Evolutionary conservation across 2,888 invertebrate genomes (phyloP).

Genomic region (Lordiphosa andalusiaca): DNA sequence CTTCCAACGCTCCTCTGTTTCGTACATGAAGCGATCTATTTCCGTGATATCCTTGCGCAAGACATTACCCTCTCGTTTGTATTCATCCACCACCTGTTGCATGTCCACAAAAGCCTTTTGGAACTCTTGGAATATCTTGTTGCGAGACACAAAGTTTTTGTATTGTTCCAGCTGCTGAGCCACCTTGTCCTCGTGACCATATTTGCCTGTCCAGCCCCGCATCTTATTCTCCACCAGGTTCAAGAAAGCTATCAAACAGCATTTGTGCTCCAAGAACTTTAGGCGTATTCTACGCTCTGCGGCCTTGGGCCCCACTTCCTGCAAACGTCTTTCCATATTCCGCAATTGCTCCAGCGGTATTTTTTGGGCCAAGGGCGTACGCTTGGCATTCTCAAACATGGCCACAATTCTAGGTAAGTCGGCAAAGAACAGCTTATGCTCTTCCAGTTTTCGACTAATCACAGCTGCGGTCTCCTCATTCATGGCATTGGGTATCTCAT

Average conservation of each 20-base stretch:
- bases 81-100: slow-evolving; percentile 94
- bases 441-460: slow-evolving; percentile 92
- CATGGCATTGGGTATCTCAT: slow-evolving; percentile 90
- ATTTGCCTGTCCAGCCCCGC: slow-evolving; percentile 93
- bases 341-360: slow-evolving; percentile 90
- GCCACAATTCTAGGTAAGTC: slow-evolving; percentile 89
- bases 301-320: slow-evolving; percentile 87
- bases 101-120: slow-evolving; percentile 95
- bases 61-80: slow-evolving; percentile 91
- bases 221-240: slow-evolving; percentile 94
- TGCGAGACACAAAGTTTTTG: slow-evolving; percentile 94
- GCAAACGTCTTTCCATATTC: slow-evolving; percentile 89
- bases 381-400: slow-evolving; percentile 88
- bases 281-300: slow-evolving; percentile 91
- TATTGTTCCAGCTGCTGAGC: slow-evolving; percentile 92
- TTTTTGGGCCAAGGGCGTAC: slow-evolving; percentile 86
- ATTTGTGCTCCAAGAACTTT: slow-evolving; percentile 95
- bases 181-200: slow-evolving; percentile 90
- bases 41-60: slow-evolving; percentile 88
- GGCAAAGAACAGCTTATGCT: slow-evolving; percentile 93
- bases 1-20: slow-evolving; percentile 93
- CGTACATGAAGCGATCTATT: slow-evolving; percentile 91
- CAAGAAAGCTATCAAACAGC: slow-evolving; percentile 94
- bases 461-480: slow-evolving; percentile 94
- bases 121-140: slow-evolving; percentile 96